These are phyloP conservation scores for Polietes domitor DNA, from an alignment of 2,888 invertebrate genomes.

Conservation along the genomic window DNA sequence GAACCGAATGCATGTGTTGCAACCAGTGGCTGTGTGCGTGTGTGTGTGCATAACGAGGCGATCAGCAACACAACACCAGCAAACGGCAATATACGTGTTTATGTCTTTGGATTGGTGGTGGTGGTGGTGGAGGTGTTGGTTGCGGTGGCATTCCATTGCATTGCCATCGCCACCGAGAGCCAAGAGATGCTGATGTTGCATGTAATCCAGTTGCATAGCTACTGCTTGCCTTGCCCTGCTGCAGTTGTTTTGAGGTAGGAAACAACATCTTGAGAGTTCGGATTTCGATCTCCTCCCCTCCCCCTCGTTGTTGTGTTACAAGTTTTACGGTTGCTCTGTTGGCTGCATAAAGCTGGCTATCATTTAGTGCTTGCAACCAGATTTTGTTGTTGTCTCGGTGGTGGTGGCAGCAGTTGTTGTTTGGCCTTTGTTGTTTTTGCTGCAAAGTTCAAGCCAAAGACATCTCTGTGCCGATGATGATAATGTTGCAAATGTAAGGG, in stretches of 20 bases:
- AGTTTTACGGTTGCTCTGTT: conserved; percentile 54
- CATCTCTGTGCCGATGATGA: background rate
- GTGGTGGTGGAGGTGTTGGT: too few relatives aligned
- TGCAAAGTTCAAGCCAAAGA: conserved; percentile 9
- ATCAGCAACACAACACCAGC: conserved; percentile 17
- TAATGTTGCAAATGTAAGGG: background rate
- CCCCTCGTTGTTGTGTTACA: conserved; percentile 43
- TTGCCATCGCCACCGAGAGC: too few relatives aligned
- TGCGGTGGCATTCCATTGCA: conserved; percentile 41
- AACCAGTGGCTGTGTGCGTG: background rate
- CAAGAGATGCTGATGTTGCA: conserved; percentile 35
- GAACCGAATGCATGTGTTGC: conserved; percentile 1
- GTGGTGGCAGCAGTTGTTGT: background rate
- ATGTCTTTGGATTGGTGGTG: conserved; percentile 59
- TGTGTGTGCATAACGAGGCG: too few relatives aligned
- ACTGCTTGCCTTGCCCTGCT: background rate
- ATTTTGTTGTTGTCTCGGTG: conserved; percentile 1
- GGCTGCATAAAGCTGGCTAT: conserved; percentile 50
- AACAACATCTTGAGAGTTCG: conserved; percentile 12
- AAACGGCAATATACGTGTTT: conserved; percentile 61
- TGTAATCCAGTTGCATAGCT: conserved; percentile 15
- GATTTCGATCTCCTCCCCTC: conserved; percentile 6
- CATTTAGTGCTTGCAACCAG: conserved; percentile 1
- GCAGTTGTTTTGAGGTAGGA: conserved; percentile 3
- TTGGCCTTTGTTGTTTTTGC: conserved; percentile 20